A percentile compares a stretch with the other conserved stretches of the same genome.
Evolutionary conservation across 2,797 vertebrate species (phyloP).

Genomic region (Macrochelys suwanniensis): DNA sequence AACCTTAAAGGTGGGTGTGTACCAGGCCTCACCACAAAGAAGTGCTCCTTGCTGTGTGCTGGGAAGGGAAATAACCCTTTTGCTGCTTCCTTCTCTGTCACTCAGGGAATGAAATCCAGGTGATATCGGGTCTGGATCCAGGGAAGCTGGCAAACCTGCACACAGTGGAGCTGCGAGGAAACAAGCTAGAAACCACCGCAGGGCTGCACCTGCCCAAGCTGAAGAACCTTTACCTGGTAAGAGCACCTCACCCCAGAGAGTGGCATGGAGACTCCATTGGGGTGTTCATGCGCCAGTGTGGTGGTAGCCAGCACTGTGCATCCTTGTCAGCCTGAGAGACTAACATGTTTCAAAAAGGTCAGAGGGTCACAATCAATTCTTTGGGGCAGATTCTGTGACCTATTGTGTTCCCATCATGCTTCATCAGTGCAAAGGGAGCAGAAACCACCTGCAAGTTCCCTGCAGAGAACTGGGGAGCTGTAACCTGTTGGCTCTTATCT

Average conservation of each 20-base stretch:
- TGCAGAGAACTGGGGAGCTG: neutral
- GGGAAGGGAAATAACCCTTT: neutral
- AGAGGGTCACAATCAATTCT: neutral
- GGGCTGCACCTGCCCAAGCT: slow-evolving; percentile 90
- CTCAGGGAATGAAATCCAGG: slow-evolving; percentile 89
- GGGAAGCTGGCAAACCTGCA: slow-evolving; percentile 84
- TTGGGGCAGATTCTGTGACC: neutral
- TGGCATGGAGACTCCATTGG: neutral
- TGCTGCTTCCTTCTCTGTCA: slow-evolving; percentile 6
- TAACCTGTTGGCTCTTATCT: fast-evolving
- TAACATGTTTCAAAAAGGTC: neutral
- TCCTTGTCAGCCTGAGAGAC: neutral
- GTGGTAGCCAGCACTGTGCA: neutral
- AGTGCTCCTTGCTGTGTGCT: neutral
- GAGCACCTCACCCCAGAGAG: neutral
- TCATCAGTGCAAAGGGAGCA: neutral
- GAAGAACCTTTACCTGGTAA: slow-evolving; percentile 90
- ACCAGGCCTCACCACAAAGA: neutral
- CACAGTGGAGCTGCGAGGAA: slow-evolving; percentile 91
- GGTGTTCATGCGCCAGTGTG: fast-evolving
- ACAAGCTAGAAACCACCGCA: slow-evolving; percentile 86
- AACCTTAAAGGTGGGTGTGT: slow-evolving; percentile 88
- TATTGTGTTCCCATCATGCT: neutral
- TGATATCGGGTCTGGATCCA: slow-evolving; percentile 81
- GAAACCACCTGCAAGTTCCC: neutral